Evolutionary conservation across 53 echinoderm and acorn worm genomes (phyloP).

Genomic region (Apostichopus leukothele): DNA sequence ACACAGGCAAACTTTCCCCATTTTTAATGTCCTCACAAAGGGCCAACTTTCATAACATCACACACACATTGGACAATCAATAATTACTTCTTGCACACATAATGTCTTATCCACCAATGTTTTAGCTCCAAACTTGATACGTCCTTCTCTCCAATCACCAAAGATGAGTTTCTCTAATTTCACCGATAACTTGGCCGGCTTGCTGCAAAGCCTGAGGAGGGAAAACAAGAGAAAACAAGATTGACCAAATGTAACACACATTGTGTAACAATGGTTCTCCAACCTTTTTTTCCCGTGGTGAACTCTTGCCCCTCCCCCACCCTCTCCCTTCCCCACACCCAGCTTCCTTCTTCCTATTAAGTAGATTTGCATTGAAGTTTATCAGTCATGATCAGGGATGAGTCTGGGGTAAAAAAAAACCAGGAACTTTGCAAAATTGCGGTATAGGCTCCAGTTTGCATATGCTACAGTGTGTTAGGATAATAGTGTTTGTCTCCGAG

Average conservation of each 20-base stretch:
- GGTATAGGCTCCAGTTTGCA: no score
- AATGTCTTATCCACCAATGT: background rate
- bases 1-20: no score
- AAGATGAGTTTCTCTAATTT: slow-evolving; percentile 90
- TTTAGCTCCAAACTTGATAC: background rate
- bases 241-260: no score
- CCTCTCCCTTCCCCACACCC: background rate
- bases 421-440: no score
- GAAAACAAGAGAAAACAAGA: background rate
- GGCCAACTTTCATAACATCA: background rate
- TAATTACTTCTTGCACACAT: background rate
- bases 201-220: slow-evolving; percentile 83
- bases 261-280: background rate
- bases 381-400: no score
- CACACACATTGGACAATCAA: background rate
- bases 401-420: no score
- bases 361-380: no score
- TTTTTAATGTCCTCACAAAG: background rate
- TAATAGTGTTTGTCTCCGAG: no score
- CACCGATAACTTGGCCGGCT: slow-evolving; percentile 90
- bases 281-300: background rate
- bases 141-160: slow-evolving; percentile 59
- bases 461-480: no score
- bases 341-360: no score
- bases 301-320: background rate